These are phyloP conservation scores for Pica pica DNA, from an alignment of 2,113 vertebrate species.

Conservation along the genomic window DNA sequence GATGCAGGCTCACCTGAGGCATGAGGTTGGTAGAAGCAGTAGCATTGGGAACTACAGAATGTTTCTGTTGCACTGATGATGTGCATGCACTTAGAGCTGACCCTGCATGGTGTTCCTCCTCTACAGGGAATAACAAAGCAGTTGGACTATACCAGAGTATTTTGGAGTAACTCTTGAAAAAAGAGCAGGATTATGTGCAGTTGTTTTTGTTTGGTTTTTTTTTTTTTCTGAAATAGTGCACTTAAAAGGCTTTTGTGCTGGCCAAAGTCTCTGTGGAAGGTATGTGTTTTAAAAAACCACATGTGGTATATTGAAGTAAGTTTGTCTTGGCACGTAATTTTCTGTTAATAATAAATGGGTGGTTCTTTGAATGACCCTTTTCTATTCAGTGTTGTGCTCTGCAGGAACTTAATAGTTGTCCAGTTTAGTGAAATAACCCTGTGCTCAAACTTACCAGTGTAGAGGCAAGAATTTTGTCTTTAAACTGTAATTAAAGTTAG, in stretches of 20 bases:
- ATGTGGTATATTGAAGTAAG: not conserved
- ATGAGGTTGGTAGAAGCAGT: not conserved
- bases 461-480: not conserved
- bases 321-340: not conserved
- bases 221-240: not conserved
- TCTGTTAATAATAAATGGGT: not conserved
- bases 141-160: not conserved
- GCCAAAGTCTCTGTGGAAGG: not conserved
- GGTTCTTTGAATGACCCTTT: not conserved
- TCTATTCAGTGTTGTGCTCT: not conserved
- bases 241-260: not conserved
- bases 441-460: not conserved
- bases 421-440: not conserved
- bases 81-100: not conserved
- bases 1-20: not conserved
- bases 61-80: not conserved
- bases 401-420: not conserved
- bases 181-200: not conserved
- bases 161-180: not conserved
- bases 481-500: not conserved
- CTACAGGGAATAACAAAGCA: not conserved
- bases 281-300: not conserved
- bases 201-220: not conserved
- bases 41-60: fast-evolving
- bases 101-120: not conserved